Base-by-base conservation (phyloP, 2,113 vertebrate species). In the Muscicapa adusta region DNA sequence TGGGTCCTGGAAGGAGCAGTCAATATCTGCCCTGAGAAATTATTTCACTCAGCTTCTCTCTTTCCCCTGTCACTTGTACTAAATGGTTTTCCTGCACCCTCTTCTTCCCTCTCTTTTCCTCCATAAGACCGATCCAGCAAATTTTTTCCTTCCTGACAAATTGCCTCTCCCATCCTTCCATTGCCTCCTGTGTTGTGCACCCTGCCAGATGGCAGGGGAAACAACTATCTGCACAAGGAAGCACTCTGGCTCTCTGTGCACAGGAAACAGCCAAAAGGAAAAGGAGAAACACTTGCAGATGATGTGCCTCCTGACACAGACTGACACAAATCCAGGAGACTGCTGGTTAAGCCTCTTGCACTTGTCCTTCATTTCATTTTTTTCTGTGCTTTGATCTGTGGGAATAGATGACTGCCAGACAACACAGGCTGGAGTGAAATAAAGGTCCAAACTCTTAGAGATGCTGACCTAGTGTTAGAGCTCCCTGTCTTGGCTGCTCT, bases 121-220 rank as follows among this genome's bases (percentile, higher is more conserved):
- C 58, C 56, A 60, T 53, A 84, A 95, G 96, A 94, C 62, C 45
- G 61, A 84, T 93, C 82, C 3, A 12, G 90, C 60, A 95, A 94
- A 97, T 63, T 56, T 76, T 93, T 93, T 93, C 82, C 60, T 58
- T 95, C 88, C 86, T 78, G 79, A 91, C 79, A 91, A 94, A 95
- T n/a, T n/a, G n/a, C n/a, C n/a, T n/a, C n/a, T n/a, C n/a, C n/a
- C n/a, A n/a, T n/a, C n/a, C n/a, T n/a, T n/a, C n/a, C 76, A 83
- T 93, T 97, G 77, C 93, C 87, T 97, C 92, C 87, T 48, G 2
- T 61, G 62, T 45, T 62, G 33, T 34, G 40, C 88, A 87, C 66
- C 45, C 34, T 83, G 77, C 84, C 94, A 97, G 94, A 96, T 97
- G 96, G 96, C 56, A 54, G 65, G 18, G 95, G 76, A 90, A 96